Conservation (phyloP, 2,113 vertebrate genomes). For the Sitta europaea region DNA sequence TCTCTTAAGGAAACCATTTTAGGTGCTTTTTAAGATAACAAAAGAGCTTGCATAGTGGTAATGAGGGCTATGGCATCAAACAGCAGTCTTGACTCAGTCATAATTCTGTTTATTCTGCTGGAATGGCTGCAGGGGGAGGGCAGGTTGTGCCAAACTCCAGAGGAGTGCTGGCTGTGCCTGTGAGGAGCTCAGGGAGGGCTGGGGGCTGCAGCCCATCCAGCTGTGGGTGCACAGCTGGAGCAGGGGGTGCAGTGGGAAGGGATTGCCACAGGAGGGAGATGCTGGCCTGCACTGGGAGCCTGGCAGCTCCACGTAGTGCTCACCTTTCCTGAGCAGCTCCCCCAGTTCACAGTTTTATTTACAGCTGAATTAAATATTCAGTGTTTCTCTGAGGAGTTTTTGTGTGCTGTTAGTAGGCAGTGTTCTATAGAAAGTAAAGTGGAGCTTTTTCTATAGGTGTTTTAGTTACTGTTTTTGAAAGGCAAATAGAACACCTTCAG, state of each 20-base stretch:
- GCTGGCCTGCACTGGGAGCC: not conserved
- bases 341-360: not conserved
- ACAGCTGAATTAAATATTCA: conserved; percentile 9
- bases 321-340: not conserved
- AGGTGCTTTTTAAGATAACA: not conserved
- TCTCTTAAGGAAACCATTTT: not conserved
- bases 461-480: not conserved
- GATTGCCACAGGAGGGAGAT: conserved; percentile 37
- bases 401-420: conserved; percentile 2
- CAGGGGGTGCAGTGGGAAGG: not conserved
- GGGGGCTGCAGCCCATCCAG: not conserved
- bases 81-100: not conserved
- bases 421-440: not conserved
- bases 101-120: not conserved
- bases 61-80: not conserved
- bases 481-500: not conserved
- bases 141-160: not conserved
- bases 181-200: not conserved
- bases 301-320: not conserved
- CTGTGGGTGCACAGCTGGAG: not conserved
- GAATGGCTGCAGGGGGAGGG: not conserved
- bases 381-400: conserved; percentile 9
- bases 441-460: not conserved
- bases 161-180: fast-evolving
- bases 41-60: not conserved